Base-by-base conservation (phyloP, 2,888 invertebrate genomes). In the Parthenolecanium corni region DNA sequence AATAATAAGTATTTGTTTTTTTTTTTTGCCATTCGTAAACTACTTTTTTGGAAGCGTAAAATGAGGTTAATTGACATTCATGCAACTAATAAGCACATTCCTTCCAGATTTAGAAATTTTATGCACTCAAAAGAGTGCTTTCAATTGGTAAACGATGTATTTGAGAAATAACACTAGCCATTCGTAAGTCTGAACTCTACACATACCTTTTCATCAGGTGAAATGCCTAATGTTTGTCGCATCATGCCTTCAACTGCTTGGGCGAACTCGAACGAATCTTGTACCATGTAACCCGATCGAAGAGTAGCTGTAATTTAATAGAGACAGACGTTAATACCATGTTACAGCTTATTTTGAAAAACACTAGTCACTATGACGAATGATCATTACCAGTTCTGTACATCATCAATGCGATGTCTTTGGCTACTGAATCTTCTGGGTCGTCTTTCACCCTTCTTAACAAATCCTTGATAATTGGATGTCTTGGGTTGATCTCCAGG, bases 401-500 rank as follows among this genome's bases (percentile, higher is more conserved):
- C 80, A 98, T 83, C 78, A 95, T 86, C 64, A 82, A 69, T 9
- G 95, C 93, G 74, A 91, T 89, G 64, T 87, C 84, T 72, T 84
- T 83, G 12, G 93, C 89, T 1, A 79, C 80, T 14, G 81, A 77
- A 74, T 93, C 91, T 40, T 82, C 81, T 47, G 85, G 80, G 73
- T 90, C 86, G 65, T 83, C 80, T 66, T 81, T 81, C 20, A 96
- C 86, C 70, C 91, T 81, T 31, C 85, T 82, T 72, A 95, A 78
- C 67, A 98, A 79, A 76, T 96, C 95, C 69, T 86, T 85, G 71
- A 98, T 85, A 54, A 98, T 79, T 23, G 98, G 97, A 81, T 98
- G 98, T 58, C 92, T 81, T 46, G 97, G 95, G 78, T 98, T 98
- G 70, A 98, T 85, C 80, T 99, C 98, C 69, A 98, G 77, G 54